Conservation (phyloP, 2,797 vertebrate species). For the Etheostoma nigrum region DNA sequence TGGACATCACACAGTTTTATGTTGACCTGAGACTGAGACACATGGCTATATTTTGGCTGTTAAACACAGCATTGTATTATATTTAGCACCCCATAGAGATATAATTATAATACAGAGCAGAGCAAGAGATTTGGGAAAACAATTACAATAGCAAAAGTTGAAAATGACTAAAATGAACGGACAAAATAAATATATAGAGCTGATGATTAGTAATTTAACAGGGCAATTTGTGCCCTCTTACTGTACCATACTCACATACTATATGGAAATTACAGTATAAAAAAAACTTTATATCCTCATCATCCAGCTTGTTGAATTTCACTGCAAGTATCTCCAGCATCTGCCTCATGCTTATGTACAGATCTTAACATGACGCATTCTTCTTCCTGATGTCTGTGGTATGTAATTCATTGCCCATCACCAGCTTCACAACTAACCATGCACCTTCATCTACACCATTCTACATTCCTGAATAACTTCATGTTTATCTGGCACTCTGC, state of each 20-base stretch:
- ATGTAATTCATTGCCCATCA: conserved; percentile 63
- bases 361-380: conserved; percentile 25
- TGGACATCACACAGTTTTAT: neutral
- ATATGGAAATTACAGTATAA: no score
- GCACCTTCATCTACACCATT: conserved; percentile 33
- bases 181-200: neutral
- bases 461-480: conserved; percentile 28
- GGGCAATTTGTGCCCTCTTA: neutral
- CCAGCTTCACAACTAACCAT: conserved; percentile 45
- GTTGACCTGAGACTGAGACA: neutral
- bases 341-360: conserved; percentile 16
- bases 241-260: no score
- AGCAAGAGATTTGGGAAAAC: conserved; percentile 1
- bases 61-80: conserved; percentile 1
- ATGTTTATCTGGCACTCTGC: conserved; percentile 20
- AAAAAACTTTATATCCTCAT: neutral
- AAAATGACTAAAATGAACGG: neutral
- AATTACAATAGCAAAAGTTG: neutral
- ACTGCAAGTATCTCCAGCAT: conserved; percentile 15
- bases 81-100: neutral
- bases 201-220: conserved; percentile 10
- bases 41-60: neutral
- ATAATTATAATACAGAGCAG: neutral
- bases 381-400: conserved; percentile 44
- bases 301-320: conserved; percentile 19